Base-by-base conservation (phyloP, 2,797 vertebrate species). In the Cephalopachus bancanus region DNA sequence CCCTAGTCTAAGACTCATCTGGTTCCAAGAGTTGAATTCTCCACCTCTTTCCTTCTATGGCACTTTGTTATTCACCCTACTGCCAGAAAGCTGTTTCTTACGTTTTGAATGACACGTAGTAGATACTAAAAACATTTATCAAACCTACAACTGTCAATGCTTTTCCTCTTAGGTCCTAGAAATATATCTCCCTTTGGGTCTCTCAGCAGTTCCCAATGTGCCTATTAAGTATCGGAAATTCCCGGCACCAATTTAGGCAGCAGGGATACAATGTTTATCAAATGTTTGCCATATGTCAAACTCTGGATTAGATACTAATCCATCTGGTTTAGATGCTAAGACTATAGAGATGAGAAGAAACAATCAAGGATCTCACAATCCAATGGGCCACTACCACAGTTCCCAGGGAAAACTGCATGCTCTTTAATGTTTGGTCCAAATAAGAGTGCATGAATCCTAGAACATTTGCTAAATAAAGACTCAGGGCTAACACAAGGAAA, bases 141-240 rank as follows among this genome's bases (percentile, higher is more conserved):
- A 80, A 79, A 28, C 90, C 20, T 92, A 10, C 14, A 83, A 65
- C 10, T 90, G 37, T 37, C 37, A 37, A 37, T 37, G 26, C 26
- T 87, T 96, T 97, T 94, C n/a, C 62, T 81, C 60, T 83, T 88
- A 51, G 2, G 22, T 6, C 44, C 53, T n/a, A 84, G 57, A 94
- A 91, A 91, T 92, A 37, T 37, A 75, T 37, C 51, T 83, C 37
- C 71, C 55, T 89, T 91, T 72, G 79, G 90, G 51, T 22, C 30
- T 81, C 64, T 80, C 12, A 53, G 0, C 55, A 33, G 37, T 90
- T 90, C 28, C 49, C 26, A 49, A 69, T 69, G 19, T 80, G 37
- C 17, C 78, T 71, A 30, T 24, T 92, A 67, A 93, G 49, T 17
- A 81, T 88, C 67, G 93, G 67, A 65, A 88, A 17, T 88, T 81